Conservation (phyloP, 2,888 invertebrate species). For the Sphaerolaimus hirsutus region DNA sequence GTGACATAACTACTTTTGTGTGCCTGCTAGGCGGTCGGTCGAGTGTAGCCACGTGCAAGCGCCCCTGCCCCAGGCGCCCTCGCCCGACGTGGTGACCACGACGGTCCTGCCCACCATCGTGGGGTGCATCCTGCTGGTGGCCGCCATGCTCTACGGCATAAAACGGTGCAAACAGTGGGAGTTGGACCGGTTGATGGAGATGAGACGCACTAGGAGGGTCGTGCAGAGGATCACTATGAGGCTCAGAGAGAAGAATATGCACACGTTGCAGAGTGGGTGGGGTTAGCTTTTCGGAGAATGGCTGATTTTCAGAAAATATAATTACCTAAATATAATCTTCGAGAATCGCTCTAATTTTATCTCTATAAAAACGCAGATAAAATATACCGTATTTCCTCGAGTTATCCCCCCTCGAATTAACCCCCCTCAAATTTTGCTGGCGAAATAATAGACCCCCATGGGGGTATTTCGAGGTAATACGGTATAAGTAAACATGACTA, state of each 20-base stretch:
- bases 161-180: conserved; percentile 26
- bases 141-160: conserved; percentile 23
- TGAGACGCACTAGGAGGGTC: conserved; percentile 20
- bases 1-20: too few species aligned
- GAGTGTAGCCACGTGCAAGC: neutral
- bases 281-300: neutral
- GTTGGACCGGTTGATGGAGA: conserved; percentile 21
- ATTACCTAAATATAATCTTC: too few species aligned
- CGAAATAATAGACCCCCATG: too few species aligned
- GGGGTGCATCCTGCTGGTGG: conserved; percentile 23
- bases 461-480: too few species aligned
- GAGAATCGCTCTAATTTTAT: too few species aligned
- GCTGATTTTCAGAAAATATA: neutral
- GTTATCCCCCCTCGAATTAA: too few species aligned
- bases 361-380: too few species aligned
- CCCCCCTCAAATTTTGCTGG: too few species aligned
- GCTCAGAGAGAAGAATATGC: conserved; percentile 21
- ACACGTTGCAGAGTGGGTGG: conserved; percentile 18
- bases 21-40: too few species aligned
- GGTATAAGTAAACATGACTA: too few species aligned
- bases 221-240: conserved; percentile 20
- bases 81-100: conserved; percentile 13
- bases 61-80: neutral
- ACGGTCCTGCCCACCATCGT: conserved; percentile 23
- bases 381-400: too few species aligned